Evolutionary conservation across 2,797 vertebrate species (phyloP).

Genomic region (Hephaestus fuliginosus): DNA sequence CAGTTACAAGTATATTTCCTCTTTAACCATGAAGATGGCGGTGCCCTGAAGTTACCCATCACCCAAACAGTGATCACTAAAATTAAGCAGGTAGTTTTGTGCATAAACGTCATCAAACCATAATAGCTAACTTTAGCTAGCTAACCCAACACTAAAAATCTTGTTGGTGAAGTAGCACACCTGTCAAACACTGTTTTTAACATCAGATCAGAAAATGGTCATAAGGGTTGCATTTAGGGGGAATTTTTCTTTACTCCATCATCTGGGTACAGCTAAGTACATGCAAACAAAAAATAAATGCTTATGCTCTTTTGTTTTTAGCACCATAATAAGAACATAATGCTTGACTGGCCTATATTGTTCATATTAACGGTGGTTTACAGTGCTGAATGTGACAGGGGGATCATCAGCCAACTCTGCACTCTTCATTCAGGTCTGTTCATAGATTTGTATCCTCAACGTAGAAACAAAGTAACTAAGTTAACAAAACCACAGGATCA

Average conservation of each 20-base stretch:
- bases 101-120: not conserved
- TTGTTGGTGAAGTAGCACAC: not conserved
- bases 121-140: not conserved
- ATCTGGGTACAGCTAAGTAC: not conserved
- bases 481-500: not conserved
- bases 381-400: not conserved
- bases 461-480: too few relatives aligned
- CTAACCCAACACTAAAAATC: not conserved
- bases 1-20: not conserved
- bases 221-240: too few relatives aligned
- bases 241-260: too few relatives aligned
- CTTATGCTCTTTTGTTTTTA: not conserved
- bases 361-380: too few relatives aligned
- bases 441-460: too few relatives aligned
- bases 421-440: not conserved
- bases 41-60: not conserved
- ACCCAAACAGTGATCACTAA: not conserved
- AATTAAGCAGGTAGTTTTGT: not conserved
- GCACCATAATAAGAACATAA: not conserved
- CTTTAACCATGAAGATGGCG: not conserved
- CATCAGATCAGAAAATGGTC: too few relatives aligned
- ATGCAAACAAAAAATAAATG: not conserved
- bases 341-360: not conserved
- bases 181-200: not conserved
- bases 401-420: not conserved